A percentile compares a stretch with the other conserved stretches of the same genome.
phyloP scores from a whole-genome alignment of 2,797 vertebrate species.

The Varecia variegata region DNA sequence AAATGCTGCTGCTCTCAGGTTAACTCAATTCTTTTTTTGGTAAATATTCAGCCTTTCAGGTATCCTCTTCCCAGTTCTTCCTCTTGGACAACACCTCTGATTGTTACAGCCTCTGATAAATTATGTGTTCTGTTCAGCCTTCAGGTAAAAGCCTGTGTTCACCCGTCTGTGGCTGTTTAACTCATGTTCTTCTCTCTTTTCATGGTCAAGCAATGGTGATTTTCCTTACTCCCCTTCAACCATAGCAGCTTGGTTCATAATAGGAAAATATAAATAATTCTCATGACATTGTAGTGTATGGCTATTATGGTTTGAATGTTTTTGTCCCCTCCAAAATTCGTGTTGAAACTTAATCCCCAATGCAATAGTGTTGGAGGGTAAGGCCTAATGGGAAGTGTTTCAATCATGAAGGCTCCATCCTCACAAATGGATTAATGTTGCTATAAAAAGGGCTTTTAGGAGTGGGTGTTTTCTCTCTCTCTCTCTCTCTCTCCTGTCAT shows the following conservation, averaged over 20 bases:
- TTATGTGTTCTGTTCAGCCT: not conserved
- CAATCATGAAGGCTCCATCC: not conserved
- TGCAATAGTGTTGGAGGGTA: not conserved
- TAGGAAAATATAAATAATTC: not conserved
- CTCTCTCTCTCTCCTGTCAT: not conserved
- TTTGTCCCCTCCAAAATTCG: not conserved
- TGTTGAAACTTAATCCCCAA: not conserved
- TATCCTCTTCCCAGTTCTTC: not conserved
- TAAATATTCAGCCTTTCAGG: not conserved
- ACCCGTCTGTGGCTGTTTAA: not conserved
- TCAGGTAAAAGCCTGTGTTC: not conserved
- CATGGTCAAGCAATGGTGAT: not conserved
- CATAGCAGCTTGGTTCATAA: not conserved
- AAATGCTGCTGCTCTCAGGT: not conserved
- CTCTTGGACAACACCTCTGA: not conserved
- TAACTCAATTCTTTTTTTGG: not conserved
- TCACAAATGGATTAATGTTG: not conserved
- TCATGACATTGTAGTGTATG: not conserved
- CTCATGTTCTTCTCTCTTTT: not conserved
- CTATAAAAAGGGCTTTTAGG: too few relatives aligned
- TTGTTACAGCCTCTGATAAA: not conserved
- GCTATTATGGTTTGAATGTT: not conserved
- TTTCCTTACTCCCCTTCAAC: not conserved
- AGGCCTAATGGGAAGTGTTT: not conserved
- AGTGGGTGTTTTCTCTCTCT: not conserved